Base-by-base conservation (phyloP, 2,797 vertebrate genomes). In the Manis crassicaudata region DNA sequence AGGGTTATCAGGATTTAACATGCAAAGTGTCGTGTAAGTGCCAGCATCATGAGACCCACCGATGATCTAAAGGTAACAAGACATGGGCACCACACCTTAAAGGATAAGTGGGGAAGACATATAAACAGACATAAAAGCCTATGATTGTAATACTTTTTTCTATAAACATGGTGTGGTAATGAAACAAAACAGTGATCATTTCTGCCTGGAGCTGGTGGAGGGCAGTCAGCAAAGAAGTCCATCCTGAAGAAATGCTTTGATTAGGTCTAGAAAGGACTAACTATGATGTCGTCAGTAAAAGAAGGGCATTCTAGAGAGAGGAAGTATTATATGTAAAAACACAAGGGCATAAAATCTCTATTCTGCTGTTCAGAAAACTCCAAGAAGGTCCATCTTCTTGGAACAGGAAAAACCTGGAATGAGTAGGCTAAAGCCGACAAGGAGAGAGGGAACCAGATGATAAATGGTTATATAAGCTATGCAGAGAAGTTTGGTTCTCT, bases 141-240 rank as follows among this genome's bases (percentile, higher is more conserved):
- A 76, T 87, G 56, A 50, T 62, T 54, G 0, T 37, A 67, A 85
- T 40, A 83, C 7, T 23, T 32, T 72, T 87, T 73, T 72, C 40
- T 81, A 32, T 95, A 70, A 87, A 56, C 10, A n/a, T 68, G 60
- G 23, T 4, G 3, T 73, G 46, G n/a, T 88, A 52, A 20, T 40
- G 18, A 20, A 81, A 75, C 65, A 79, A 79, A 94, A 92, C 29
- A 73, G 27, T 50, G 46, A 37, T 46, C 13, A 73, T 43, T 37
- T 79, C 29, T 58, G 6, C 16, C 27, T 63, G 7, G 70, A 40
- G 29, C 60, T 93, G 32, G 37, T 56, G 23, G 63, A 79, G 76
- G 75, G n/a, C 54, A 94, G 29, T 95, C 68, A 80, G 70, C 35
- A 83, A 88, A 90, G 62, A 20, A 92, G 79, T 94, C 75, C 80